phyloP scores from a whole-genome alignment of 2,113 vertebrate genomes.

The Mormyrus lacerda region DNA sequence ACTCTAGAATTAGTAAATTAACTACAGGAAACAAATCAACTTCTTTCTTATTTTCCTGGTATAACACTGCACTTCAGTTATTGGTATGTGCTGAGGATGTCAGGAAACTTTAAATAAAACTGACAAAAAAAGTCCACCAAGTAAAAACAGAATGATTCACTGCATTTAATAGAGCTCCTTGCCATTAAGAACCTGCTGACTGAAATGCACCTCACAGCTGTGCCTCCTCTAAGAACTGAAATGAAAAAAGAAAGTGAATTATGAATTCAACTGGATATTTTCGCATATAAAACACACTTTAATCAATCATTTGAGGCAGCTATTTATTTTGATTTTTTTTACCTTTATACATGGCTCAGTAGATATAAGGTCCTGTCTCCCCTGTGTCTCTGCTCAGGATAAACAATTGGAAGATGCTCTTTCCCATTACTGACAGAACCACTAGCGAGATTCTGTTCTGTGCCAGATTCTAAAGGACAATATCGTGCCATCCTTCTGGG shows the following conservation, averaged over 20 bases:
- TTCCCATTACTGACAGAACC: background rate
- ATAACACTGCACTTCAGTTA: background rate
- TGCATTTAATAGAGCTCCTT: background rate
- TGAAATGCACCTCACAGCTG: background rate
- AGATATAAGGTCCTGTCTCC: too few species aligned
- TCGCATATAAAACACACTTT: background rate
- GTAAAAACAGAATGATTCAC: background rate
- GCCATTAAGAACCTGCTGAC: background rate
- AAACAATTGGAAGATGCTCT: background rate
- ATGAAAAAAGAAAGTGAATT: background rate
- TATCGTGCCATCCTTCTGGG: background rate
- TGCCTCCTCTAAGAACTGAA: background rate
- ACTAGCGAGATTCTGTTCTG: background rate
- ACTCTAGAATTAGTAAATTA: background rate
- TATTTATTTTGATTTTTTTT: background rate
- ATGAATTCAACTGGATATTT: slow-evolving; percentile 1
- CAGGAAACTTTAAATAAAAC: background rate
- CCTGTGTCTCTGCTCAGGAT: background rate
- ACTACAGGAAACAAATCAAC: background rate
- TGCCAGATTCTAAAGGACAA: too few species aligned
- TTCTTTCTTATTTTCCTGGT: background rate
- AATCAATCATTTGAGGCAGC: background rate
- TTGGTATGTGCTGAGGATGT: background rate
- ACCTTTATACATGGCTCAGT: background rate
- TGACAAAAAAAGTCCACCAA: background rate